Evolutionary conservation across 1,140 invertebrate species (phyloP).

Genomic region (Cydia pomonella): DNA sequence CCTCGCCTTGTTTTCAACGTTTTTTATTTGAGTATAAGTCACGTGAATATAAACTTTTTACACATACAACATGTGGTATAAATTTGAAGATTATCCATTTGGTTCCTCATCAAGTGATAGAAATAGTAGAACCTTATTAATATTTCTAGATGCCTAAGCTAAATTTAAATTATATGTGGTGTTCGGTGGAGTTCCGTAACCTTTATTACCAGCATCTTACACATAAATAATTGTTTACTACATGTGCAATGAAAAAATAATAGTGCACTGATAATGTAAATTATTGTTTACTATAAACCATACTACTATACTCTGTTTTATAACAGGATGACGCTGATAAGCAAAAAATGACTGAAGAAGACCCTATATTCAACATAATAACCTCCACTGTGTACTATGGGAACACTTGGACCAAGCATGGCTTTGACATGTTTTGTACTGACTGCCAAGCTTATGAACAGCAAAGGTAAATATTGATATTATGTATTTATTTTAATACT

Average conservation of each 20-base stretch:
- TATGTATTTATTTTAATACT: background rate
- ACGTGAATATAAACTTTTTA: background rate
- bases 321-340: conserved; percentile 71
- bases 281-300: background rate
- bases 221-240: background rate
- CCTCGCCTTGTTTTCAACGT: background rate
- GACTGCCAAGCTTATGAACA: conserved; percentile 80
- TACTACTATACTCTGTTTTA: conserved; percentile 38
- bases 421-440: conserved; percentile 81
- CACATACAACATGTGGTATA: background rate
- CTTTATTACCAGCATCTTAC: background rate
- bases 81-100: background rate
- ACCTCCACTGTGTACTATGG: conserved; percentile 84
- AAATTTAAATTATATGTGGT: background rate
- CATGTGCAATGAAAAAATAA: background rate
- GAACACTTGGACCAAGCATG: conserved; percentile 83
- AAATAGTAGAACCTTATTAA: background rate
- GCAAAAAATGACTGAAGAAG: conserved; percentile 77
- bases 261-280: background rate
- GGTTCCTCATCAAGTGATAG: background rate
- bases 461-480: conserved; percentile 58
- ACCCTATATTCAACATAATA: conserved; percentile 84
- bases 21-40: background rate
- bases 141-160: background rate
- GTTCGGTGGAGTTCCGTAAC: background rate